Evolutionary conservation across 1,140 invertebrate species (phyloP).

Genomic region (Nephotettix cincticeps): DNA sequence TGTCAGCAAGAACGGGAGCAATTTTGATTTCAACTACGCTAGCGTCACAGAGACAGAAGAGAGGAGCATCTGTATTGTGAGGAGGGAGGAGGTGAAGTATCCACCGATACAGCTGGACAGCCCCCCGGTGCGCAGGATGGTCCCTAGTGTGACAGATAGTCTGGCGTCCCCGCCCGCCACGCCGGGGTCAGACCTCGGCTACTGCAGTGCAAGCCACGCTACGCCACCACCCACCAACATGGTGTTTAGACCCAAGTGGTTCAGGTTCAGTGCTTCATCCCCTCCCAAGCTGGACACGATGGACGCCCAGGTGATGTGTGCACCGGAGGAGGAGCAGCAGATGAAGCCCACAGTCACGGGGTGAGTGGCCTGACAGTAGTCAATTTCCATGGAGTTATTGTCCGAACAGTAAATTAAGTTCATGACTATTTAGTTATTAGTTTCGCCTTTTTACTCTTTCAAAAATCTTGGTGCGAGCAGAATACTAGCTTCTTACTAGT

Average conservation of each 20-base stretch:
- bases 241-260: conserved; percentile 25
- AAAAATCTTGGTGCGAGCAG: too few species aligned
- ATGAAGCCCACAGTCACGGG: neutral
- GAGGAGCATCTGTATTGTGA: conserved; percentile 8
- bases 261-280: conserved; percentile 23
- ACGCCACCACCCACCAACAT: conserved; percentile 26
- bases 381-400: too few species aligned
- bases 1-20: neutral
- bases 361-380: too few species aligned
- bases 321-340: neutral
- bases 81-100: neutral
- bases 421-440: too few species aligned
- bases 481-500: too few species aligned
- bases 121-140: neutral
- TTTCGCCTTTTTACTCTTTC: too few species aligned
- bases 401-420: too few species aligned
- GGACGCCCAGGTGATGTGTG: conserved; percentile 21
- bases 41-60: conserved; percentile 9
- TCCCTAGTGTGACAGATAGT: conserved; percentile 18
- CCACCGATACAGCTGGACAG: neutral
- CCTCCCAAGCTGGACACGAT: conserved; percentile 24
- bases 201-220: conserved; percentile 28
- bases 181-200: conserved; percentile 32
- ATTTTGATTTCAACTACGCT: neutral
- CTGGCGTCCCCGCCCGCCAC: conserved; percentile 31